These are phyloP conservation scores for Xanthia togata DNA, from an alignment of 2,888 invertebrate genomes.

Conservation along the genomic window DNA sequence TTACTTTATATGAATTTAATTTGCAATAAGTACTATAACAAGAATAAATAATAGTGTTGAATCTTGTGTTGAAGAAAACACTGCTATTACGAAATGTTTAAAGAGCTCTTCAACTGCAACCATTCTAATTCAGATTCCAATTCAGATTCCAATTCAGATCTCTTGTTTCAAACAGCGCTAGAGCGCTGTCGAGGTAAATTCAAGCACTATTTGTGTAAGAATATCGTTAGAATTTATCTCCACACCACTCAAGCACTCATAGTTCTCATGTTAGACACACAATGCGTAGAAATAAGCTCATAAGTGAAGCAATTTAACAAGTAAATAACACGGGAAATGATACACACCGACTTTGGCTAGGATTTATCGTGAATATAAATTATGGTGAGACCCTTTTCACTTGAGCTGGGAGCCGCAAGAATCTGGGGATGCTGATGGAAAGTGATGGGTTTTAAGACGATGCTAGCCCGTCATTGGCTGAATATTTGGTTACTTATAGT, in stretches of 20 bases:
- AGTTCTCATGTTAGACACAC: slow-evolving; percentile 18
- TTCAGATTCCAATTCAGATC: background rate
- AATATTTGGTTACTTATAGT: slow-evolving; percentile 29
- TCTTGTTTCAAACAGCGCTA: background rate
- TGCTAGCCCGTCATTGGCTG: background rate
- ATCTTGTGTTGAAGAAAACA: background rate
- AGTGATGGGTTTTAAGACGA: slow-evolving; percentile 31
- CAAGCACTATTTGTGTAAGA: slow-evolving; percentile 9
- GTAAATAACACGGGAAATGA: slow-evolving; percentile 37
- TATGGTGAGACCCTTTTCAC: slow-evolving; percentile 47
- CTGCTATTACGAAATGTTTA: background rate
- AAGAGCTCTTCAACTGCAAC: background rate
- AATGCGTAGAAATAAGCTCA: slow-evolving; percentile 37
- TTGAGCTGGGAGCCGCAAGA: slow-evolving; percentile 15
- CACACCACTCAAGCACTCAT: slow-evolving; percentile 1
- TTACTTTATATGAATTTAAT: background rate
- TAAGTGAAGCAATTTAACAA: slow-evolving; percentile 41
- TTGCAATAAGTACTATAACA: background rate
- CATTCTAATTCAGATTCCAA: background rate
- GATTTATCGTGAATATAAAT: slow-evolving; percentile 57
- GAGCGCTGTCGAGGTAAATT: slow-evolving; percentile 1
- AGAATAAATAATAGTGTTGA: background rate
- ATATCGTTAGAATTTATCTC: slow-evolving; percentile 5
- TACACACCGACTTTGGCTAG: slow-evolving; percentile 16
- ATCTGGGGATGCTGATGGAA: slow-evolving; percentile 24